A percentile compares a stretch with the other conserved stretches of the same genome.
Conservation (phyloP, 53 echinoderm and acorn worm genomes). For the Zoroaster sp. region DNA sequence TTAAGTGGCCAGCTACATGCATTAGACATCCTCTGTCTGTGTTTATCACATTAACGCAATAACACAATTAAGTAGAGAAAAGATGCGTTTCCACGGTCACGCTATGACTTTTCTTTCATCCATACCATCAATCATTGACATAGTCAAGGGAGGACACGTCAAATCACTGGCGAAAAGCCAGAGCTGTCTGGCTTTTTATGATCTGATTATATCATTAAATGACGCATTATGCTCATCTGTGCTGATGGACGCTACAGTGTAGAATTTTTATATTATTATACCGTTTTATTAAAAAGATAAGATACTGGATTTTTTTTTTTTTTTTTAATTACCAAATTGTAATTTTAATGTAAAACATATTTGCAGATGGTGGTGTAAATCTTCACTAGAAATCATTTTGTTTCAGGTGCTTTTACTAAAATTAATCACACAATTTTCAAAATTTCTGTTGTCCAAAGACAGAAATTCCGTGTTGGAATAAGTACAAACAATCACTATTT, state of each 20-base stretch:
- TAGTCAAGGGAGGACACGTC: not conserved
- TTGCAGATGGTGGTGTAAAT: too few relatives aligned
- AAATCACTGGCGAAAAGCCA: not conserved
- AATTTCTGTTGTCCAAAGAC: too few relatives aligned
- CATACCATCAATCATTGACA: not conserved
- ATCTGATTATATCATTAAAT: constrained; percentile 19
- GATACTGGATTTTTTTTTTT: too few relatives aligned
- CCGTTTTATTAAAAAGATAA: too few relatives aligned
- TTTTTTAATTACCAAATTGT: too few relatives aligned
- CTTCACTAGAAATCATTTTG: too few relatives aligned
- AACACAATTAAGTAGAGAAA: not conserved
- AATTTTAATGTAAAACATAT: too few relatives aligned
- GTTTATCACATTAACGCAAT: not conserved
- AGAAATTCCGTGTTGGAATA: too few relatives aligned
- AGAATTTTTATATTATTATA: not conserved
- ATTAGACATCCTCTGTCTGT: not conserved
- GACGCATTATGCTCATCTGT: not conserved
- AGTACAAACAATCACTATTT: too few relatives aligned
- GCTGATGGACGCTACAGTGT: not conserved
- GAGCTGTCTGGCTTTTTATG: not conserved
- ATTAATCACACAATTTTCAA: too few relatives aligned
- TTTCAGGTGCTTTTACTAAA: too few relatives aligned
- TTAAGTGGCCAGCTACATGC: constrained; percentile 1
- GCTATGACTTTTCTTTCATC: not conserved
- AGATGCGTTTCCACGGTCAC: not conserved